Percentiles rank a stretch among this genome's conserved stretches.
Conservation (phyloP, 2,113 vertebrate species). For the Entosphenus tridentatus region DNA sequence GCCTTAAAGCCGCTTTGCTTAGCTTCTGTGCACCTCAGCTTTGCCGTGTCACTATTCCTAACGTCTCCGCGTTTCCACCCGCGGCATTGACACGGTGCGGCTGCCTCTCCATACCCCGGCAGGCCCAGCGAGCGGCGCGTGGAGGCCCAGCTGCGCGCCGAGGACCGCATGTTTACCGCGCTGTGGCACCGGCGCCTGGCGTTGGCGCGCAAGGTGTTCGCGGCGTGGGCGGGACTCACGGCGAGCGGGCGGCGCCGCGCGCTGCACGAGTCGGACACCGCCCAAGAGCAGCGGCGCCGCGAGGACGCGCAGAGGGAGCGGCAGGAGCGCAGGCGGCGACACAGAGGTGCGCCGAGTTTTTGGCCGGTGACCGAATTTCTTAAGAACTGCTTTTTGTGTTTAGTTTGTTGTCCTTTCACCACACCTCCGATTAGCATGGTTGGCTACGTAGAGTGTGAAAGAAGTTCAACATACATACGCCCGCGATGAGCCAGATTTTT, state of each 20-base stretch:
- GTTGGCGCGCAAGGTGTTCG: slow-evolving; percentile 42
- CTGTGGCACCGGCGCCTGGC: slow-evolving; percentile 57
- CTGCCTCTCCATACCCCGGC: slow-evolving; percentile 16
- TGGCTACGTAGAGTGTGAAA: too few relatives aligned
- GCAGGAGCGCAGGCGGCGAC: slow-evolving; percentile 54
- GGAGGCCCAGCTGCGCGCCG: slow-evolving; percentile 12
- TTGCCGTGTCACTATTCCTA: too few relatives aligned
- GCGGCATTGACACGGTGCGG: too few relatives aligned
- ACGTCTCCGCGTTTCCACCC: too few relatives aligned
- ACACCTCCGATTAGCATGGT: too few relatives aligned
- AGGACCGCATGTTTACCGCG: slow-evolving; percentile 54
- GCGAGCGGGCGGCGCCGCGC: slow-evolving; percentile 39
- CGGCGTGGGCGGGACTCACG: slow-evolving; percentile 31
- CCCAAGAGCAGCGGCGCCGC: slow-evolving; percentile 40
- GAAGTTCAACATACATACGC: too few relatives aligned
- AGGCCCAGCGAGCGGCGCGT: slow-evolving; percentile 20
- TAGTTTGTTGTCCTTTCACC: too few relatives aligned
- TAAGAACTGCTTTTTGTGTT: too few relatives aligned
- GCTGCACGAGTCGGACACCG: slow-evolving; percentile 27
- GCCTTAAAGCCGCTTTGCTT: too few relatives aligned
- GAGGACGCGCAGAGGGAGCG: slow-evolving; percentile 46
- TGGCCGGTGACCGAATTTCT: too few relatives aligned
- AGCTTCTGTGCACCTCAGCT: too few relatives aligned
- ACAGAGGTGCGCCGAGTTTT: slow-evolving; percentile 12
- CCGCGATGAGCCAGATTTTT: too few relatives aligned